phyloP scores from a whole-genome alignment of 2,888 invertebrate species.

The Nemotelus pantherinus region DNA sequence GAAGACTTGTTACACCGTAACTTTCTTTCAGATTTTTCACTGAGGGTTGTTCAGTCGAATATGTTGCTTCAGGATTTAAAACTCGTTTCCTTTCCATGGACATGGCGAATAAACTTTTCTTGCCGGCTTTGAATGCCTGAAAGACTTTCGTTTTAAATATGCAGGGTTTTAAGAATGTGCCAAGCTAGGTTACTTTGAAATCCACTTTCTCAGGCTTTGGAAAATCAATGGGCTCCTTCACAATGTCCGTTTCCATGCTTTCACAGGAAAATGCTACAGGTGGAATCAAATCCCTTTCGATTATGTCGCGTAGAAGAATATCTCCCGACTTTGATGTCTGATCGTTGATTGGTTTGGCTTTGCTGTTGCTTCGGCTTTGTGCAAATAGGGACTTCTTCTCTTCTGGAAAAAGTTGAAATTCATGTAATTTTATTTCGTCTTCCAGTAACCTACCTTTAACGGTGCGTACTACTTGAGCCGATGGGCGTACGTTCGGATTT shows the following conservation, averaged over 20 bases:
- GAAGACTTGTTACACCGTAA: constrained; percentile 53
- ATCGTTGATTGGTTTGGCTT: constrained; percentile 53
- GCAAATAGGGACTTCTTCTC: constrained; percentile 61
- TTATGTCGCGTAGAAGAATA: constrained; percentile 68
- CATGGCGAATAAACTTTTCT: constrained; percentile 68
- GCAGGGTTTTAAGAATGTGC: not conserved
- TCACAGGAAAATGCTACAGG: not conserved
- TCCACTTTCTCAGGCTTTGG: constrained; percentile 55
- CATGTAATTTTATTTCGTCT: not conserved
- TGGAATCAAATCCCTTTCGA: constrained; percentile 63
- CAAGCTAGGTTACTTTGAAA: not conserved
- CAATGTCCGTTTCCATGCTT: not conserved
- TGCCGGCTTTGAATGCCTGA: constrained; percentile 53
- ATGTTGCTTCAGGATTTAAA: constrained; percentile 14
- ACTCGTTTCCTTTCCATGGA: constrained; percentile 62
- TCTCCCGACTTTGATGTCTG: constrained; percentile 61
- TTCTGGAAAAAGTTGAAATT: constrained; percentile 52
- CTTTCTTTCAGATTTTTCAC: constrained; percentile 45
- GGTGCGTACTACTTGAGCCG: constrained; percentile 69
- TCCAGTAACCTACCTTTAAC: constrained; percentile 55
- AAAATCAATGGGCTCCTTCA: constrained; percentile 59
- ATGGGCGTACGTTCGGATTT: constrained; percentile 69
- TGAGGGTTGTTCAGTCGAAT: constrained; percentile 44
- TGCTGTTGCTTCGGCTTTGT: constrained; percentile 46
- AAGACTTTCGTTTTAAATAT: not conserved